Percentiles rank a stretch among this genome's conserved stretches.
These are phyloP conservation scores for Ictidomys tridecemlineatus DNA, from an alignment of 2,113 vertebrate genomes.

Conservation along the genomic window DNA sequence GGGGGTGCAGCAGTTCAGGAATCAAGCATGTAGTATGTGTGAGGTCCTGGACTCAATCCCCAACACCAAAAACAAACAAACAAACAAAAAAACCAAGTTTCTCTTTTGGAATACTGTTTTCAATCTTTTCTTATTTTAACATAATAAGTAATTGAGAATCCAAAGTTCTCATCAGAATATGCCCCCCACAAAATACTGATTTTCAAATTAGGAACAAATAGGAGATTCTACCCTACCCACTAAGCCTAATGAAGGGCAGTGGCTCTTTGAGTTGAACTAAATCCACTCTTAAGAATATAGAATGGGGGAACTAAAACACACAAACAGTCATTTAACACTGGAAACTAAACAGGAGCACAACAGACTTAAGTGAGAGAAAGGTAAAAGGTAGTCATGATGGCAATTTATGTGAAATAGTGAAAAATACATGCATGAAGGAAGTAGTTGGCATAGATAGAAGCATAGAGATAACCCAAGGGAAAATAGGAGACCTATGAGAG, in stretches of 20 bases:
- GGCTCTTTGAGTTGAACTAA: neutral
- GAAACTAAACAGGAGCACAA: neutral
- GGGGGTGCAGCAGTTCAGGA: neutral
- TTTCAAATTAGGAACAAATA: neutral
- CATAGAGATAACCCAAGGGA: neutral
- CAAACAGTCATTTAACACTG: neutral
- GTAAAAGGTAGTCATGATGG: neutral
- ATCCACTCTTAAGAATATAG: neutral
- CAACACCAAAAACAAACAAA: neutral
- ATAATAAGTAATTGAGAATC: neutral
- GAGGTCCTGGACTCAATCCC: neutral
- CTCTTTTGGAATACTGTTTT: neutral
- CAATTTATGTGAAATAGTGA: neutral
- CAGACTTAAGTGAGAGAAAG: neutral
- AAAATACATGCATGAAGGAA: neutral
- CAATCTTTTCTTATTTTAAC: neutral
- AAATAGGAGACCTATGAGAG: neutral
- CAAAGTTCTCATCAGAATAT: slow-evolving; percentile 42
- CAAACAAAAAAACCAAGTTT: neutral
- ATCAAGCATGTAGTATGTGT: neutral
- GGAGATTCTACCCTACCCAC: neutral
- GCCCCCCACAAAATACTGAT: neutral
- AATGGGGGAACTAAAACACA: neutral
- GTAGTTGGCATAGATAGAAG: neutral
- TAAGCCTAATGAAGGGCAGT: neutral